Percentiles rank a stretch among this genome's conserved stretches.
Conservation (phyloP, 2,888 invertebrate species). For the Prenolepis imparis region DNA sequence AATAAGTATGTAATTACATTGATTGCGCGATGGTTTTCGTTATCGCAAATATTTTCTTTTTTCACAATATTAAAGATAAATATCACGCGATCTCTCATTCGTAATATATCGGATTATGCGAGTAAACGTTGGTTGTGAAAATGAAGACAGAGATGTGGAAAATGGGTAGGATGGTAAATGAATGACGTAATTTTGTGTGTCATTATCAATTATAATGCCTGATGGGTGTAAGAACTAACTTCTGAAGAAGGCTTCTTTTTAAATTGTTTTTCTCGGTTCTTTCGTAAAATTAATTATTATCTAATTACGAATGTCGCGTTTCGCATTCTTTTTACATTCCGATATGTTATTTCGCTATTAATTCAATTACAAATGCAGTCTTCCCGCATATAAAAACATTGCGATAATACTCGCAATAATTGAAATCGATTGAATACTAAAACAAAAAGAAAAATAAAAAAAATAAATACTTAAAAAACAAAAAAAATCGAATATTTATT, state of each 20-base stretch:
- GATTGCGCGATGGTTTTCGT: background rate
- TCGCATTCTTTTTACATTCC: background rate
- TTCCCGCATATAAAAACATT: background rate
- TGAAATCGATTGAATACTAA: background rate
- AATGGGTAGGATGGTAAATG: background rate
- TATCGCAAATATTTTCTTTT: background rate
- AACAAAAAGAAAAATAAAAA: background rate
- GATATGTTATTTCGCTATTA: background rate
- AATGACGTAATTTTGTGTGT: slow-evolving; percentile 12
- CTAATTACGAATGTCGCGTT: background rate
- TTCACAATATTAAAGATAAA: background rate
- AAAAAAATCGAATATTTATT: background rate
- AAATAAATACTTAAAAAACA: background rate
- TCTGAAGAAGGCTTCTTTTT: background rate
- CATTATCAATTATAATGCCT: background rate
- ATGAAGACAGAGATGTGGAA: background rate
- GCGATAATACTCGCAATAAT: background rate
- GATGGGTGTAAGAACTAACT: background rate
- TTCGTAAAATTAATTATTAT: background rate
- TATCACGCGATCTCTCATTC: background rate
- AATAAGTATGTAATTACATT: background rate
- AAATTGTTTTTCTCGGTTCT: background rate
- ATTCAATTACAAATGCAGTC: background rate
- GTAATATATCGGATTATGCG: background rate
- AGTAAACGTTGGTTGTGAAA: background rate